Conservation (phyloP, 2,797 vertebrate genomes). For the Enteromius unitaeniatus region DNA sequence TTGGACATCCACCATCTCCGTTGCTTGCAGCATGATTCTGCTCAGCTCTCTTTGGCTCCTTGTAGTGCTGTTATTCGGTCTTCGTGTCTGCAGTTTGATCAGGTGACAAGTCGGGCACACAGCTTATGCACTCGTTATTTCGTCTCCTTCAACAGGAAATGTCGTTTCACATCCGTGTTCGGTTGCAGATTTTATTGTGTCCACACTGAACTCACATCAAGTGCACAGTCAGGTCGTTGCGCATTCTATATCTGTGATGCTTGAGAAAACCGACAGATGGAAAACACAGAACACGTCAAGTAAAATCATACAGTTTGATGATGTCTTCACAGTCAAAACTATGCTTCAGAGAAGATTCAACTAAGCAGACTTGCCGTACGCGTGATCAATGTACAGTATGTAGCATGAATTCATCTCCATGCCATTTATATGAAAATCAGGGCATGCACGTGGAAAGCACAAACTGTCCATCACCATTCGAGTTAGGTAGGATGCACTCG, state of each 20-base stretch:
- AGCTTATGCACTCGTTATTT: slow-evolving; percentile 63
- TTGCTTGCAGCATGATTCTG: slow-evolving; percentile 92
- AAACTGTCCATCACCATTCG: slow-evolving; percentile 55
- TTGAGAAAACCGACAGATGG: neutral
- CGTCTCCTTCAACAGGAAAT: slow-evolving; percentile 33
- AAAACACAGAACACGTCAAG: neutral
- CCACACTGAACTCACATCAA: neutral
- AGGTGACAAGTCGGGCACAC: slow-evolving; percentile 20
- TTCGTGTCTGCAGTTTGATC: slow-evolving; percentile 79
- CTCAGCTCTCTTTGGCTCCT: slow-evolving; percentile 85
- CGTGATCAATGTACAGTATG: slow-evolving; percentile 32
- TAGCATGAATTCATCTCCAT: slow-evolving; percentile 48
- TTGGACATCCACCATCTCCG: slow-evolving; percentile 85
- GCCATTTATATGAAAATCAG: slow-evolving; percentile 74
- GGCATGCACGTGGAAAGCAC: slow-evolving; percentile 76
- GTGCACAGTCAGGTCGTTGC: neutral
- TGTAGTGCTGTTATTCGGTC: slow-evolving; percentile 88
- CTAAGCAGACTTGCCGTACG: slow-evolving; percentile 23
- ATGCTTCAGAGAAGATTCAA: neutral
- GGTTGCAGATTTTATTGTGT: neutral
- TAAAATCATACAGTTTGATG: neutral
- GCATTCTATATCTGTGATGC: neutral
- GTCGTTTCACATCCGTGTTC: neutral
- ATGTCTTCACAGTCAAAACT: neutral
- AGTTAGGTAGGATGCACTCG: neutral